These are phyloP conservation scores for Icerya purchasi DNA, from an alignment of 2,888 invertebrate species.

Conservation along the genomic window DNA sequence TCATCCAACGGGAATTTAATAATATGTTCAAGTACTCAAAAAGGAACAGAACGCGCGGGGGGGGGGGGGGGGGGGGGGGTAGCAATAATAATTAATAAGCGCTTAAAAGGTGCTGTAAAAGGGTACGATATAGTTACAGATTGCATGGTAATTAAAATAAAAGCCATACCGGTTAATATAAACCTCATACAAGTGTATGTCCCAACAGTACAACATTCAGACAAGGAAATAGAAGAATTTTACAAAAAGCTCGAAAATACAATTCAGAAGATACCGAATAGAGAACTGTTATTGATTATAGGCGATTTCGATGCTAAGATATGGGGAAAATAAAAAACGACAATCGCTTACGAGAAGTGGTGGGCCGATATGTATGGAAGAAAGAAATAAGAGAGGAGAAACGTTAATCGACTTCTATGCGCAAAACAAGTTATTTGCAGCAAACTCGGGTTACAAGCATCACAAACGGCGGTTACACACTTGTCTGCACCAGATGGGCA, in stretches of 20 bases:
- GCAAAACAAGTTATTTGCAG: background rate
- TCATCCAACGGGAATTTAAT: background rate
- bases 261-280: background rate
- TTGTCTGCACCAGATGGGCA: background rate
- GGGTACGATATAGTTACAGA: background rate
- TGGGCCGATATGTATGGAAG: background rate
- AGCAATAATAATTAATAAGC: background rate
- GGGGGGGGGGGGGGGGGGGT: too few species aligned
- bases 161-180: background rate
- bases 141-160: background rate
- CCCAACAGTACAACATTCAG: background rate
- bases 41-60: background rate
- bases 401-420: background rate
- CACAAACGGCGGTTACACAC: background rate
- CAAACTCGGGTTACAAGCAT: background rate
- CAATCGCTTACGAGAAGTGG: background rate
- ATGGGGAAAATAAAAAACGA: background rate
- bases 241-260: background rate
- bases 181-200: background rate
- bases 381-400: background rate
- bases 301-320: too few species aligned
- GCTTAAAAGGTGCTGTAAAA: background rate
- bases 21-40: background rate
- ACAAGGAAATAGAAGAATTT: background rate
- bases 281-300: background rate